Base-by-base conservation (phyloP, 2,797 vertebrate genomes). In the Euthynnus affinis region DNA sequence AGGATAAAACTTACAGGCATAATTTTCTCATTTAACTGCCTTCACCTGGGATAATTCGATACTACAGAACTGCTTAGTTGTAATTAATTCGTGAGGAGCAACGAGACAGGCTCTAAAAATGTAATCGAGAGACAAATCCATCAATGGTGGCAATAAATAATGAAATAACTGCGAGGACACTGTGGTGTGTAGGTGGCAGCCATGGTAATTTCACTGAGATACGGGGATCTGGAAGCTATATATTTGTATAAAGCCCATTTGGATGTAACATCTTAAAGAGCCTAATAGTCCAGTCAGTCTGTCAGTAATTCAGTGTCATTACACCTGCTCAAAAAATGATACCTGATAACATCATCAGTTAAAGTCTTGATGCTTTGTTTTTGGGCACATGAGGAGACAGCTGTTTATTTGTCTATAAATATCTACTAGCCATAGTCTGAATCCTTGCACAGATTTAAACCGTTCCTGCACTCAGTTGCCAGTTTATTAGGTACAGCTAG, bases 331-430 rank as follows among this genome's bases (percentile, higher is more conserved):
- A n/a, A 48, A 59, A 77, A 74, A 74, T 58, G 20, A 66, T 25
- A 42, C 25, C 32, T 25, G 46, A 61, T 46, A 15, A 18, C 6
- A 20, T 20, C 46, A 20, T 49, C 46, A 49, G 18, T 49, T 49
- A 61, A 73, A 9, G 69, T 51, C 49, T 48, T 49, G 23, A 63
- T 55, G 29, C 23, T 61, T 46, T 64, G 42, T 71, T 76, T 82
- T 78, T 56, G 18, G 71, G 71, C 49, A 60, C 17, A 34, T 25
- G 14, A 40, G 14, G 55, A 48, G 64, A 61, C 71, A 60, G 52
- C 71, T 78, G 66, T 15, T 29, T 49, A 61, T 52, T 74, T 18
- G 32, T 51, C 78, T 75, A 74, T 72, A 68, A 79, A 75, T 69
- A 73, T 27, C 8, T 0, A 20, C 46, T 40, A 32, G 27, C 18